Evolutionary conservation across 2,797 vertebrate species (phyloP), one percentile per base, ranked within the genome.

Genomic region (Tokudaia muenninki): DNA sequence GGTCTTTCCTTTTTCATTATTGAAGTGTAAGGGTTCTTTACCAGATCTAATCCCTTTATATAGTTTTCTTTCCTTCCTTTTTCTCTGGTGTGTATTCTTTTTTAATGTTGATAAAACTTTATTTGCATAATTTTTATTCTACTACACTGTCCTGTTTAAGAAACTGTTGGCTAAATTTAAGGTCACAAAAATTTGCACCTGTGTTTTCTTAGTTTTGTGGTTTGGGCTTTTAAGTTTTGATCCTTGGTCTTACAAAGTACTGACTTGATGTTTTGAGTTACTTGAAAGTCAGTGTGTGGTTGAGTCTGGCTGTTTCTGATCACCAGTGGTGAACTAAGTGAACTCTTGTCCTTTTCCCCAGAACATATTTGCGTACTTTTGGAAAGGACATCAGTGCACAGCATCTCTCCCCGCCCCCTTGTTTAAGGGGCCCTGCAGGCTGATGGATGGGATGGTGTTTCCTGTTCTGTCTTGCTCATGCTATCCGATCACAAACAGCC

Each of bases 141-240:
- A 55, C 22, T 13, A 6, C 70, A 70, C 88, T n/a, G 21, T 47
- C 61, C 55, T n/a, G 65, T 59, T 77, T 77, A 55, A 91, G 92
- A 72, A 82, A 37, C 81, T 26, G 2, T 91, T n/a, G 67, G 59
- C 55, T 78, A 59, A 59, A 65, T 57, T 83, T 63, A 37, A 59
- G 74, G n/a, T 88, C n/a, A 37, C 29, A 70, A 22, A 70, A 14
- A 44, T 63, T 75, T 94, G n/a, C 14, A 21, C 44, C 80, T 93
- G 2, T 86, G 70, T 67, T 94, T 95, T 87, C 87, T 50, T 90
- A 59, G 57, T 63, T 91, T 74, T 52, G 47, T 67, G 78, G 41
- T 90, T 90, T 87, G 19, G 61, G 55, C 26, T 34, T 4, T 52
- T 50, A 24, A 19, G 0, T 63, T 86, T 72, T 65, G 50, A 10